A percentile compares a stretch with the other conserved stretches of the same genome.
Evolutionary conservation across 1,140 invertebrate genomes (phyloP).

Genomic region (Panagrolaimus sp.): DNA sequence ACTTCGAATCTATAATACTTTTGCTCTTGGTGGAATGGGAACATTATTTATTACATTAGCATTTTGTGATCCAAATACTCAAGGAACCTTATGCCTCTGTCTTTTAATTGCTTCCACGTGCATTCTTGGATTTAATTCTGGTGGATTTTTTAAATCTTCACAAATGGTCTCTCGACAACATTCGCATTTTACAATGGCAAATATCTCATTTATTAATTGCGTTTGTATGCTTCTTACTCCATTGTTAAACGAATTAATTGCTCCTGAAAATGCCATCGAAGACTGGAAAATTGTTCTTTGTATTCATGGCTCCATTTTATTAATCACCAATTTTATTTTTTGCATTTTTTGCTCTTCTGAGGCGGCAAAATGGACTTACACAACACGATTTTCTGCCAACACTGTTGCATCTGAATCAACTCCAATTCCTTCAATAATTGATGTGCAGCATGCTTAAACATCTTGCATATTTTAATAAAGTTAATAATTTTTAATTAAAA

Average conservation of each 20-base stretch:
- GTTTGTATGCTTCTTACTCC: constrained; percentile 53
- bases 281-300: constrained; percentile 41
- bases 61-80: constrained; percentile 33
- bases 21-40: constrained; percentile 48
- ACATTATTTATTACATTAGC: constrained; percentile 46
- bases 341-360: constrained; percentile 43
- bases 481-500: no score
- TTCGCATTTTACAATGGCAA: constrained; percentile 54
- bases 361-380: constrained; percentile 47
- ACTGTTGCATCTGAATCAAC: no score
- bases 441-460: no score
- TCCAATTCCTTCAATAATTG: no score
- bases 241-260: constrained; percentile 50
- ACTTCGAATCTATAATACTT: constrained; percentile 44
- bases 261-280: constrained; percentile 40
- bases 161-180: constrained; percentile 55
- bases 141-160: constrained; percentile 46
- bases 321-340: constrained; percentile 48
- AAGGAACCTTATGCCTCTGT: constrained; percentile 15
- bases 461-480: no score
- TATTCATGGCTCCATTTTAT: constrained; percentile 47
- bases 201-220: constrained; percentile 54
- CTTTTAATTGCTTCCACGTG: constrained; percentile 37
- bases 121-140: constrained; percentile 46
- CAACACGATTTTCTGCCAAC: no score